Conservation (phyloP, 1,140 invertebrate genomes). For the Dolichoris vasculosae region DNA sequence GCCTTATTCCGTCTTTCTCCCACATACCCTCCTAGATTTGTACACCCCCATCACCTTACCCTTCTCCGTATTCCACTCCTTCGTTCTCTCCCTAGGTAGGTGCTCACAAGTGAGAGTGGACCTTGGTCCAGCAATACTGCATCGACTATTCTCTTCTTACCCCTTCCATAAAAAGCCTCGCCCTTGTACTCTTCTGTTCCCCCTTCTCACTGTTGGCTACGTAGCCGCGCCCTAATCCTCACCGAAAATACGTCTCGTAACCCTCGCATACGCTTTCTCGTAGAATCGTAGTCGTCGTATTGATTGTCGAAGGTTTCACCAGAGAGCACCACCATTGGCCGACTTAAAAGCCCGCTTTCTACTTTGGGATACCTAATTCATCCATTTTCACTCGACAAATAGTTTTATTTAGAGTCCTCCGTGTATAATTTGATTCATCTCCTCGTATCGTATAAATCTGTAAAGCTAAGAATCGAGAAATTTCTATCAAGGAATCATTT, state of each 20-base stretch:
- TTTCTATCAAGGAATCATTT: not conserved
- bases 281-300: constrained; percentile 55
- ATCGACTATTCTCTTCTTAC: constrained; percentile 66
- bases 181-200: constrained; percentile 56
- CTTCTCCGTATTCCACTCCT: not conserved
- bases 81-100: constrained; percentile 46
- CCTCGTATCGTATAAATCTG: not conserved
- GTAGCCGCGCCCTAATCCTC: constrained; percentile 71
- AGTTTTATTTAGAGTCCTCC: constrained; percentile 7
- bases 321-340: constrained; percentile 66
- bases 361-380: constrained; percentile 34
- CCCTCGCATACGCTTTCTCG: constrained; percentile 52
- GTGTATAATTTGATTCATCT: not conserved
- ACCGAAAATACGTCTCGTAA: constrained; percentile 66
- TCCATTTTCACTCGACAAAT: constrained; percentile 12
- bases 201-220: constrained; percentile 55
- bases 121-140: constrained; percentile 70
- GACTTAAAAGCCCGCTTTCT: constrained; percentile 48
- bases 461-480: not conserved
- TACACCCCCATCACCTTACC: not conserved
- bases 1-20: constrained; percentile 54
- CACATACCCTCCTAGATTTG: constrained; percentile 39
- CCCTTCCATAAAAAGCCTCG: constrained; percentile 54
- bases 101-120: constrained; percentile 69
- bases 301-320: constrained; percentile 65